phyloP scores from a whole-genome alignment of 2,888 invertebrate genomes.

The Pollenia labialis region DNA sequence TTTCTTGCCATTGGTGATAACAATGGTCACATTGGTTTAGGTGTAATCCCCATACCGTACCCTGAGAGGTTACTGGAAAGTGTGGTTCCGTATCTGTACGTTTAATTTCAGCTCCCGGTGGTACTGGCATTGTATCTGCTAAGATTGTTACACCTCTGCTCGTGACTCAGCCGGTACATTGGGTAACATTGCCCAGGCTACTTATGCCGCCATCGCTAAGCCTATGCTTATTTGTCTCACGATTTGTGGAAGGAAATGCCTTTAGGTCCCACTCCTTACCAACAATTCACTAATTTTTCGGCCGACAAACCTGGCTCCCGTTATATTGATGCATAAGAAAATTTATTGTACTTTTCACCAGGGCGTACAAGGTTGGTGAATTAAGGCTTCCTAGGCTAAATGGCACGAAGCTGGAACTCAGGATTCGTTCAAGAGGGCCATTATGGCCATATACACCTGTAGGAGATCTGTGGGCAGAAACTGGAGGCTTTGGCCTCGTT shows the following conservation, averaged over 20 bases:
- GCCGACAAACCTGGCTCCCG: constrained; percentile 83
- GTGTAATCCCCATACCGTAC: constrained; percentile 99
- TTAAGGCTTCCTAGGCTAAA: no score
- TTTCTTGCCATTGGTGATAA: constrained; percentile 98
- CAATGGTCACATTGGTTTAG: constrained; percentile 99
- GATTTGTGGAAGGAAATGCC: constrained; percentile 99
- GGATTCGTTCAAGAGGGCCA: no score
- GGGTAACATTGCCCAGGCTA: constrained; percentile 99
- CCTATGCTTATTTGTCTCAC: constrained; percentile 99
- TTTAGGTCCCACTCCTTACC: constrained; percentile 96
- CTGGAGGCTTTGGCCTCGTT: no score
- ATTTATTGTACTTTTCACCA: no score
- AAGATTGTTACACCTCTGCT: constrained; percentile 99
- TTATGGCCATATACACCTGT: no score
- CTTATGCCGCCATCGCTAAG: constrained; percentile 99
- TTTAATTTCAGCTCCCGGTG: constrained; percentile 99
- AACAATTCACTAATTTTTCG: constrained; percentile 96
- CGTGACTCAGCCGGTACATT: constrained; percentile 98
- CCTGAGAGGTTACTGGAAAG: constrained; percentile 99
- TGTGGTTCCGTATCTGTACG: constrained; percentile 99
- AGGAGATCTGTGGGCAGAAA: no score
- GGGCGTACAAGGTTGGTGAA: no score
- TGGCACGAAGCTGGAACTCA: no score
- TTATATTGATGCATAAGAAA: constrained; percentile 80
- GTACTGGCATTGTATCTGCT: constrained; percentile 99